A percentile compares a stretch with the other conserved stretches of the same genome.
These are phyloP conservation scores for Phasianus colchicus DNA, from an alignment of 2,113 vertebrate species.

Conservation along the genomic window DNA sequence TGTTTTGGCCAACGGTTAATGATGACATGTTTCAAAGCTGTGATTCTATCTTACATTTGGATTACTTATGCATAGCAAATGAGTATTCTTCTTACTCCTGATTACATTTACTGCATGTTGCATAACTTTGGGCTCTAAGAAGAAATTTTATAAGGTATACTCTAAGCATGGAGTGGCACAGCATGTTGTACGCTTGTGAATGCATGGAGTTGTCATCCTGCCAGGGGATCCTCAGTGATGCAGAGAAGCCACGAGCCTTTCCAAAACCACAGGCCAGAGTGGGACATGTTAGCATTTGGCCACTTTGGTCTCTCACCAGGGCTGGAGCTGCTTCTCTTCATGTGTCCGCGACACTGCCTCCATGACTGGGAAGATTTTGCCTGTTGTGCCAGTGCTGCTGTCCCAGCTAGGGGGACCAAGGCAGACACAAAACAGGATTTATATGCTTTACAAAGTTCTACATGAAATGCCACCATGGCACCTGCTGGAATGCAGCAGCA, in stretches of 20 bases:
- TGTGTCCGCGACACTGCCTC: not conserved
- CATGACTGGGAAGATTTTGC: not conserved
- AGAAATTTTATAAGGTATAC: not conserved
- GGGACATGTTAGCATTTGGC: not conserved
- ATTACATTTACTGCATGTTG: not conserved
- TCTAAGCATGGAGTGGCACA: not conserved
- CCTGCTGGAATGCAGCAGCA: not conserved
- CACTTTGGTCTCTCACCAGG: not conserved
- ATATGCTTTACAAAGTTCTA: not conserved
- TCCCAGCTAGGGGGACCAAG: not conserved
- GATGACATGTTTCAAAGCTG: not conserved
- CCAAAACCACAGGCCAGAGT: not conserved
- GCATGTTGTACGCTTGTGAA: fast-evolving
- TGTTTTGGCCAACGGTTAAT: not conserved
- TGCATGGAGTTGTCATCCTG: not conserved
- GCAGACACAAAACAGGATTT: not conserved
- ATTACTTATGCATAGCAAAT: not conserved
- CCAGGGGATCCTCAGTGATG: not conserved
- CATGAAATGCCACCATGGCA: not conserved
- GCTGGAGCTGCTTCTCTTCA: not conserved
- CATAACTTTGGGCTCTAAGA: not conserved
- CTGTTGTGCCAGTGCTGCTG: not conserved
- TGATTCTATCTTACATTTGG: not conserved
- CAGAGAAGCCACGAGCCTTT: not conserved
- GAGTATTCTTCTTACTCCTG: not conserved